Conservation (phyloP, 2,797 vertebrate species). For the Siniperca scherzeri region DNA sequence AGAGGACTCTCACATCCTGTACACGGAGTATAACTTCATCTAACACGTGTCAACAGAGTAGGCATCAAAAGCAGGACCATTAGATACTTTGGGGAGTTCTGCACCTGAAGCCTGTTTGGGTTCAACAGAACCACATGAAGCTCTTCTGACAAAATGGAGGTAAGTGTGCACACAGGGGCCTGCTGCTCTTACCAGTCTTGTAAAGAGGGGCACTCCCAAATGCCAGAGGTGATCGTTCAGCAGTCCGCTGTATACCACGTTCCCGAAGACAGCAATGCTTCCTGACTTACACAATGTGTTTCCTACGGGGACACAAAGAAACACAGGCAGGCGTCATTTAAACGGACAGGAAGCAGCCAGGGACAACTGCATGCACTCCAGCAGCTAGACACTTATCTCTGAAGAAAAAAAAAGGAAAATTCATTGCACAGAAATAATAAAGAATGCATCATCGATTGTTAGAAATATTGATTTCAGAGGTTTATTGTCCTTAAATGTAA, state of each 20-base stretch:
- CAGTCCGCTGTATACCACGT: constrained; percentile 82
- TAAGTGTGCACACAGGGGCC: constrained; percentile 61
- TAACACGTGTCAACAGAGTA: constrained; percentile 61
- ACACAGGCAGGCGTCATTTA: constrained; percentile 62
- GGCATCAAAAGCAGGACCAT: constrained; percentile 54
- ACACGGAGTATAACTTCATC: constrained; percentile 36
- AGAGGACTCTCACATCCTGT: constrained; percentile 56
- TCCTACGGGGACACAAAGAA: constrained; percentile 72
- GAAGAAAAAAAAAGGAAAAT: constrained; percentile 45
- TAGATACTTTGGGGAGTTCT: constrained; percentile 51
- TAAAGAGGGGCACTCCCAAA: constrained; percentile 85
- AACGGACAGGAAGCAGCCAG: constrained; percentile 59
- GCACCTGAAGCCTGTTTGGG: constrained; percentile 55
- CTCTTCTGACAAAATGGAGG: constrained; percentile 57
- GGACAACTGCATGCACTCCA: constrained; percentile 14
- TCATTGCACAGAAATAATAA: constrained; percentile 70
- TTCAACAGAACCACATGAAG: constrained; percentile 20
- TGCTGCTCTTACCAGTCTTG: constrained; percentile 83
- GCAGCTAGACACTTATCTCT: constrained; percentile 21
- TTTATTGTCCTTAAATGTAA: constrained; percentile 73
- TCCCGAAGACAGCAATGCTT: constrained; percentile 83
- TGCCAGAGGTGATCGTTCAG: constrained; percentile 85
- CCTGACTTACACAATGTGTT: constrained; percentile 85
- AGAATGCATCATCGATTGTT: constrained; percentile 71
- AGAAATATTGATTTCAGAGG: constrained; percentile 71